Conservation (phyloP, 2,113 vertebrate genomes). For the Podarcis cretensis region DNA sequence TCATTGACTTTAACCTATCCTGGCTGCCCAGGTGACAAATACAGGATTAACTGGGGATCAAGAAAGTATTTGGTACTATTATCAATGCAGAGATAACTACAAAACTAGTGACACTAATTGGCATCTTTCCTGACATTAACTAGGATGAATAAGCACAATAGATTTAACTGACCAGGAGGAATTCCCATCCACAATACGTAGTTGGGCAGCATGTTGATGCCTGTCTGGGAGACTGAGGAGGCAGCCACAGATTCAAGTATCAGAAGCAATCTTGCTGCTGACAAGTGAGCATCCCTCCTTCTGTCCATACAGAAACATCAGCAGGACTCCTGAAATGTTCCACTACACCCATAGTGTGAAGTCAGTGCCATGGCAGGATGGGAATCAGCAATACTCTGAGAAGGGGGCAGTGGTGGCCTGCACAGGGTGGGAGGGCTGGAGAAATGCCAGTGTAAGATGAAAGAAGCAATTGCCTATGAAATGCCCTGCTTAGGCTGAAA, state of each 20-base stretch:
- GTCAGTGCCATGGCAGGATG: too few relatives aligned
- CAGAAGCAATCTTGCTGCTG: background rate
- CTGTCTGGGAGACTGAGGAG: background rate
- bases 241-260: background rate
- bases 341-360: too few relatives aligned
- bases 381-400: too few relatives aligned
- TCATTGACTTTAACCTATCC: background rate
- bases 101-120: background rate
- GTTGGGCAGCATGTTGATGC: background rate
- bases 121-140: background rate
- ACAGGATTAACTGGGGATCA: background rate
- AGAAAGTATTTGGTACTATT: background rate
- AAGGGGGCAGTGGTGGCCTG: too few relatives aligned
- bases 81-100: background rate
- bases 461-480: background rate
- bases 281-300: background rate
- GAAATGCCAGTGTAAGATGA: background rate
- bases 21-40: background rate
- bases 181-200: too few relatives aligned
- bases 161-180: background rate
- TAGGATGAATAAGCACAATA: background rate
- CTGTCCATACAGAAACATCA: background rate
- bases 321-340: background rate
- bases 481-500: background rate
- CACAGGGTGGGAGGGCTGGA: background rate